These are phyloP conservation scores for Pantherophis vulpinus DNA, from an alignment of 2,797 vertebrate genomes.

Conservation along the genomic window DNA sequence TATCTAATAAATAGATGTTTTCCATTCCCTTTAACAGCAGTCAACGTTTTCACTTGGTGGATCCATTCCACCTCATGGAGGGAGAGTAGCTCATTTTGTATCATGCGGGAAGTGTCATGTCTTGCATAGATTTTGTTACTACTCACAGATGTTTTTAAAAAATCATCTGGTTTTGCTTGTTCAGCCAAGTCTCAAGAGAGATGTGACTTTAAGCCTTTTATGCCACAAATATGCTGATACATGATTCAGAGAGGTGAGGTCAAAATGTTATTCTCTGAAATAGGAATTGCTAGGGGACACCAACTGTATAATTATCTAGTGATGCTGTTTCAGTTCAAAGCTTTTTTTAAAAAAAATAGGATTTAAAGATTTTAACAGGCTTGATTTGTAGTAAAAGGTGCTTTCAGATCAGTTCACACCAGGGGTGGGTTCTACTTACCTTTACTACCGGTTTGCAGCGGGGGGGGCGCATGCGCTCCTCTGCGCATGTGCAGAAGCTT, in stretches of 20 bases:
- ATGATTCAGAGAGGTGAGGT: not conserved
- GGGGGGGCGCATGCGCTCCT: fast-evolving
- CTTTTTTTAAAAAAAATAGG: not conserved
- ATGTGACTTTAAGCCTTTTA: constrained; percentile 25
- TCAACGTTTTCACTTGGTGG: not conserved
- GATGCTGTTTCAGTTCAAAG: not conserved
- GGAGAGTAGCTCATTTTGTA: constrained; percentile 21
- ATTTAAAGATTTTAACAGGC: constrained; percentile 14
- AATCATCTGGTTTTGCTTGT: constrained; percentile 23
- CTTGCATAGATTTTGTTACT: not conserved
- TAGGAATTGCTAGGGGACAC: constrained; percentile 2
- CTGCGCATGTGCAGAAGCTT: too few species aligned
- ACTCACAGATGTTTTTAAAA: not conserved
- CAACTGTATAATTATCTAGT: not conserved
- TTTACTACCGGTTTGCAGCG: too few species aligned
- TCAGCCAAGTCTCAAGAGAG: not conserved
- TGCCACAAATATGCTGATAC: constrained; percentile 3
- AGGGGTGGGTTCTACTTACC: too few species aligned
- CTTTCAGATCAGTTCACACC: not conserved
- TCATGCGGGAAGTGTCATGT: not conserved
- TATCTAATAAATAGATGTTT: not conserved
- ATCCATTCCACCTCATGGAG: not conserved
- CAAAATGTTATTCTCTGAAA: constrained; percentile 33
- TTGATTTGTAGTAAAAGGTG: not conserved
- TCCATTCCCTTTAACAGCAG: not conserved